Evolutionary conservation across 53 echinoderm and acorn worm species (phyloP), one percentile per base, ranked within the genome.

Genomic region (Zoroaster sp.): DNA sequence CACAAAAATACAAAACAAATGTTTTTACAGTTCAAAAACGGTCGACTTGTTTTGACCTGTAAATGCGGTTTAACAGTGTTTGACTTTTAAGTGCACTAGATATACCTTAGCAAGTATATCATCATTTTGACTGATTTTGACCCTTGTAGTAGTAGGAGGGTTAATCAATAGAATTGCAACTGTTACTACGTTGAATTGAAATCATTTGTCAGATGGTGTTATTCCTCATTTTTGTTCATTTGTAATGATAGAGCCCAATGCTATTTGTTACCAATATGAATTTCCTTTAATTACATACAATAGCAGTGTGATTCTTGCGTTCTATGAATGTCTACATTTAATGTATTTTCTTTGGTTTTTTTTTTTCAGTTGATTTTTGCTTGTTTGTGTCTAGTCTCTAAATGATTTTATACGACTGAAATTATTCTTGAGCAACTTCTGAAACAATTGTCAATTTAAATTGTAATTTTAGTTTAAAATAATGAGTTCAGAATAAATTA

Each of bases 401-500:
- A 59, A 28, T 59, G 21, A 59, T 2, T 59, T 59, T 59, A 59
- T 25, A 55, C 21, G 28, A 59, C 28, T 59, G 8, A 23, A 25
- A 59, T 59, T 59, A 8, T 8, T 21, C 23, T 21, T 10, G 11
- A n/a, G 17, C 2, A 3, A 54, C 11, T 59, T 28, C 28, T 28
- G 28, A 59, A 59, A 28, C 5, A 59, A 59, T 28, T 7, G 63
- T 59, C 23, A 25, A 28, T 59, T 59, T 59, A 44, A 7, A 59
- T 25, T 59, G 63, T 59, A 74, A 74, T 41, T 40, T 8, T 17
- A 23, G 31, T 40, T 74, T 74, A 25, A 74, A 9, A 12, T 20
- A 23, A n/a, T n/a, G 28, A 25, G 74, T 40, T 76, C 49, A 17
- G 59, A 79, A 79, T 79, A 79, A 79, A 79, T 63, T 18, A 59